Base-by-base conservation (phyloP, 2,113 vertebrate genomes). In the Chaetura pelagica region DNA sequence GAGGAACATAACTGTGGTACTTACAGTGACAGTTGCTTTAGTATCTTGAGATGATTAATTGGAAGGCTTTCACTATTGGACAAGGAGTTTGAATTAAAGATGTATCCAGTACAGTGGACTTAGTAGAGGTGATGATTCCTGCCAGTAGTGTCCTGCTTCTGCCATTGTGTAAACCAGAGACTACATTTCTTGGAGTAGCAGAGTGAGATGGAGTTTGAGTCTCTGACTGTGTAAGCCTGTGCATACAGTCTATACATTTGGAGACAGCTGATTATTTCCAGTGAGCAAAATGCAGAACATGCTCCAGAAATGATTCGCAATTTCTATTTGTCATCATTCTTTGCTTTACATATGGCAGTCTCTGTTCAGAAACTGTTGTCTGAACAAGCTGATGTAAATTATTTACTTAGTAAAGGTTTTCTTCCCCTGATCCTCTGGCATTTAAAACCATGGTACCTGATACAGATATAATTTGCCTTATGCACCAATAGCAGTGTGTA, bases 161-260 rank as follows among this genome's bases (percentile, higher is more conserved):
- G 21, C 15, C 23, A 12, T 35, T 48, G 12, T 24, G 7, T n/a
- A 83, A 76, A 40, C 8, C 21, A 38, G 17, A 67, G 17, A 22
- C 9, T 49, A 15, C 48, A 10, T 78, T 84, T 72, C n/a, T 67
- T 44, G 44, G 55, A 6, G 49, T 14, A 76, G 49, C 44, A 24
- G 40, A 69, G 9, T 34, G 64, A 58, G 42, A 54, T 0, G 2
- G n/a, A n/a, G 17, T 78, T 27, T 67, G 55, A 66, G 18, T n/a
- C 13, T 16, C n/a, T 68, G 32, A 32, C 20, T 57, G 3, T 0
- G 0, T 16, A 38, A 64, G 5, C 8, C 20, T 24, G 2, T 12
- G 10, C 17, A 13, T 55, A 21, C 27, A 24, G 14, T 13, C 54
- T 63, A 10, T 18, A 16, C 4, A 6, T 34, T 13, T 10, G 21